Evolutionary conservation across 1,140 invertebrate genomes (phyloP).

Genomic region (Calosoma granatense): DNA sequence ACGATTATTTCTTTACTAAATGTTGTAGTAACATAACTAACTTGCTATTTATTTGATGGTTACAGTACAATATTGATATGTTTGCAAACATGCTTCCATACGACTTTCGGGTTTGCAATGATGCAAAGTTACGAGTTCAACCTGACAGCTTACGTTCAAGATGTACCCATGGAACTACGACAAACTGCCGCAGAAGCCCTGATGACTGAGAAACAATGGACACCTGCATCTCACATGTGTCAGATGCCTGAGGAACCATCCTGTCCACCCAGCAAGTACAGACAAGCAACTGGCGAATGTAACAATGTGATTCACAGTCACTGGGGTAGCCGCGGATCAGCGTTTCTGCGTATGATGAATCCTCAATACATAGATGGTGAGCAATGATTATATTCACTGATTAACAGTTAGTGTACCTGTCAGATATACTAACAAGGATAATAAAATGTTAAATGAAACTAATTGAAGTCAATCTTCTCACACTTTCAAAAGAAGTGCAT

Average conservation of each 20-base stretch:
- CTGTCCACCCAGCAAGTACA: conserved; percentile 66
- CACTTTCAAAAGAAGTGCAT: no score
- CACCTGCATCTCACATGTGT: background rate
- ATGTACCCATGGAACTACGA: background rate
- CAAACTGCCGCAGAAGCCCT: background rate
- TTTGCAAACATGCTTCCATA: no score
- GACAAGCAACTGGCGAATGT: conserved; percentile 80
- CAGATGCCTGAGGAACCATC: conserved; percentile 20
- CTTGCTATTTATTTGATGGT: no score
- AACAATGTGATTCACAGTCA: conserved; percentile 86
- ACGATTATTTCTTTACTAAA: no score
- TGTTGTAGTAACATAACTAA: no score
- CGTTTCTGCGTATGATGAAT: conserved; percentile 68
- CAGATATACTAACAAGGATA: no score
- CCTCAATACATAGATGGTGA: conserved; percentile 79
- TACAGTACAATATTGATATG: no score
- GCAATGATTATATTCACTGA: no score
- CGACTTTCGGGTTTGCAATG: no score
- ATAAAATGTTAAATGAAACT: background rate
- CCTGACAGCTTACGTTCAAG: background rate
- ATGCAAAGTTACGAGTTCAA: background rate
- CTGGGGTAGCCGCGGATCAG: conserved; percentile 77
- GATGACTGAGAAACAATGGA: background rate
- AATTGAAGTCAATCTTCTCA: no score
- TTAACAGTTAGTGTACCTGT: no score